phyloP scores from a whole-genome alignment of 2,888 invertebrate species.

The Atethmia centrago region DNA sequence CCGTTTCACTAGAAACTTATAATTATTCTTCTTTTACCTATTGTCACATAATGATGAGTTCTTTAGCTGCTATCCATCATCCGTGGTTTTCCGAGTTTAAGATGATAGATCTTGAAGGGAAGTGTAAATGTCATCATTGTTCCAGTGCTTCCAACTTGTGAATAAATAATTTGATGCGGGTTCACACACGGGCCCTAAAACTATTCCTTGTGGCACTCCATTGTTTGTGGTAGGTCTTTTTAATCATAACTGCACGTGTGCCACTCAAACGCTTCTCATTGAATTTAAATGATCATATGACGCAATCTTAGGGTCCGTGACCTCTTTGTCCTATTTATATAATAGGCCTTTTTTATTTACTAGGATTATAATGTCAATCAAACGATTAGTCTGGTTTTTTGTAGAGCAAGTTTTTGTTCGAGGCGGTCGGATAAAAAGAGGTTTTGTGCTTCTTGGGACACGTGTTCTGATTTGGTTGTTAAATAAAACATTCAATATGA shows the following conservation, averaged over 20 bases:
- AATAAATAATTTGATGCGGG: not conserved
- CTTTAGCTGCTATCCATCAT: not conserved
- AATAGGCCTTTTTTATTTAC: conserved; percentile 58
- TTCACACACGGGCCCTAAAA: conserved; percentile 28
- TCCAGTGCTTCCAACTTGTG: not conserved
- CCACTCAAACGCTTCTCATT: conserved; percentile 52
- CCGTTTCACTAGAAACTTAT: too few species aligned
- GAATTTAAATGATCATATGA: conserved; percentile 63
- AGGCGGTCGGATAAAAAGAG: conserved; percentile 43
- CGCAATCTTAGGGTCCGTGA: conserved; percentile 58
- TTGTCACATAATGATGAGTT: too few species aligned
- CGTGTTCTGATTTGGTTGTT: conserved; percentile 51
- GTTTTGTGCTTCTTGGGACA: conserved; percentile 44
- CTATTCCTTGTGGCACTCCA: conserved; percentile 50
- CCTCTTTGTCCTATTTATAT: conserved; percentile 63
- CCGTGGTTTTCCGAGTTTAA: not conserved
- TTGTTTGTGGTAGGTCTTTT: conserved; percentile 61
- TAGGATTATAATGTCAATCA: conserved; percentile 65
- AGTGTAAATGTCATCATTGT: not conserved
- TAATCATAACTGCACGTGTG: conserved; percentile 62
- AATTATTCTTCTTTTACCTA: too few species aligned
- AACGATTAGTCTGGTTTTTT: conserved; percentile 61
- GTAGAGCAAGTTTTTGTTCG: conserved; percentile 46
- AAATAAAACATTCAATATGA: too few species aligned
- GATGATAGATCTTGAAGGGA: too few species aligned